Evolutionary conservation across 2,888 invertebrate genomes (phyloP).

Genomic region (Philereme transversata): DNA sequence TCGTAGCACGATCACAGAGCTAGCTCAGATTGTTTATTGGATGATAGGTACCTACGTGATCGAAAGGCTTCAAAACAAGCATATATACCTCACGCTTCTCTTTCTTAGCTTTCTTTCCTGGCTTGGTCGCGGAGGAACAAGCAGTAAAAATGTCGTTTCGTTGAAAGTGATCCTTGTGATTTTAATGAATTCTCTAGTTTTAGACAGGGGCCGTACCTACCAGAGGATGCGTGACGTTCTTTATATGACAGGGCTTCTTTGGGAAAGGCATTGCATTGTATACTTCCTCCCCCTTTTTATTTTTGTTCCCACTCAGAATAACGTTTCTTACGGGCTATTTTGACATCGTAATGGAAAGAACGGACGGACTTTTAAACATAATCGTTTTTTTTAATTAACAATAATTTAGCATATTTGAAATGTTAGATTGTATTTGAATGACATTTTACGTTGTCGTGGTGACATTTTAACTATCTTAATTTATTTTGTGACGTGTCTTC

Average conservation of each 20-base stretch:
- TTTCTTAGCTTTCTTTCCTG: too few species aligned
- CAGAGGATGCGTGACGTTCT: conserved; percentile 72
- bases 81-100: too few species aligned
- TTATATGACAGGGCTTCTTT: conserved; percentile 51
- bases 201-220: conserved; percentile 42
- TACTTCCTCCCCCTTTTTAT: conserved; percentile 45
- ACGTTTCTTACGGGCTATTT: conserved; percentile 41
- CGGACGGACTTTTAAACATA: conserved; percentile 36
- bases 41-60: too few species aligned
- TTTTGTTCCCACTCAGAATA: conserved; percentile 61
- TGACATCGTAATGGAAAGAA: conserved; percentile 44
- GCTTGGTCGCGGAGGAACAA: too few species aligned
- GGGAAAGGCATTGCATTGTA: conserved; percentile 49
- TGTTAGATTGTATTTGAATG: conserved; percentile 11
- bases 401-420: conserved; percentile 30
- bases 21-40: too few species aligned
- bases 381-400: conserved; percentile 25
- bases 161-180: too few species aligned
- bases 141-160: too few species aligned
- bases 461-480: conserved; percentile 6
- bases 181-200: too few species aligned
- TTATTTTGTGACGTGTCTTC: neutral
- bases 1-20: too few species aligned
- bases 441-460: conserved; percentile 8
- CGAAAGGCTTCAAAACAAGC: too few species aligned